Conservation (phyloP, 2,113 vertebrate genomes). For the Petrocephalus microphthalmus region DNA sequence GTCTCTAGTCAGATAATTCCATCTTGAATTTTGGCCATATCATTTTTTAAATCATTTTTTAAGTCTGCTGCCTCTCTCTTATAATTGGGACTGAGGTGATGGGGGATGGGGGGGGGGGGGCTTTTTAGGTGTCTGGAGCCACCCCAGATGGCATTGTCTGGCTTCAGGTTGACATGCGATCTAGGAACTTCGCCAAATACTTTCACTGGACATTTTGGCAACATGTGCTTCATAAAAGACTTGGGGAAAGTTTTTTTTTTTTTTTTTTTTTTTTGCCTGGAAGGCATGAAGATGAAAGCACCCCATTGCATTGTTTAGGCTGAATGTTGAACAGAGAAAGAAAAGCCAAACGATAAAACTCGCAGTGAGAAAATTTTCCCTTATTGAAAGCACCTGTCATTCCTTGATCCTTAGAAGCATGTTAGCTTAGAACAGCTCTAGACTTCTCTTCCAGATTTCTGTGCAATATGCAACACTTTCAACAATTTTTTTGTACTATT, state of each 20-base stretch:
- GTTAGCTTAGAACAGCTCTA: conserved; percentile 32
- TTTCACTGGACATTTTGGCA: neutral
- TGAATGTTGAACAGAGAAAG: conserved; percentile 19
- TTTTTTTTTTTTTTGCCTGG: neutral
- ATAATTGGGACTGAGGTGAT: neutral
- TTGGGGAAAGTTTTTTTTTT: neutral
- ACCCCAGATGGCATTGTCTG: neutral
- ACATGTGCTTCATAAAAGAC: neutral
- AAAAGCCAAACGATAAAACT: conserved; percentile 27
- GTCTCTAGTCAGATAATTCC: neutral
- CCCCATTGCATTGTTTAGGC: neutral
- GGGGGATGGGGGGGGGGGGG: neutral
- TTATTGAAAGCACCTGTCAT: conserved; percentile 46
- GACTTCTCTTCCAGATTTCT: conserved; percentile 30
- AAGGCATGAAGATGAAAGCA: neutral
- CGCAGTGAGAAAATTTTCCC: neutral
- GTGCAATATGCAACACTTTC: conserved; percentile 32
- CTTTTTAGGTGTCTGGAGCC: neutral
- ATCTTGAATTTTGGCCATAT: neutral
- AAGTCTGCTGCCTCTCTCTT: neutral
- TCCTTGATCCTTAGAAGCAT: conserved; percentile 33
- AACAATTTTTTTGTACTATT: conserved; percentile 31
- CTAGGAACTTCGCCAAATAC: neutral
- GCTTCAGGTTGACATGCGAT: neutral
- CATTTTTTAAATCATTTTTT: neutral